Conservation (phyloP, 2,113 vertebrate species). For the Oxygymnocypris stewartii region DNA sequence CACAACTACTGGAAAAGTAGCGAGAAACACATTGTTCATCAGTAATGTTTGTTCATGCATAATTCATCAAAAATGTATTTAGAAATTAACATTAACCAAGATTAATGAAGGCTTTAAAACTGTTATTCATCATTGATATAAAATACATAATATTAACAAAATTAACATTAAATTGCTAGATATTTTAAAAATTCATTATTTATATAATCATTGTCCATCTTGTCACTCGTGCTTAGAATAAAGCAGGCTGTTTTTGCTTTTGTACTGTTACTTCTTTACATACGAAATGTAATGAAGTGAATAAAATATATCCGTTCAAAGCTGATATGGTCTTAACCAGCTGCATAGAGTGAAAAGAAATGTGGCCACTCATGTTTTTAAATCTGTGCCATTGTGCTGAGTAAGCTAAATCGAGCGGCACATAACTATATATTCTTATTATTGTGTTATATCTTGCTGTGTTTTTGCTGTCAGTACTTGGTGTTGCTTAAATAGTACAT, state of each 20-base stretch:
- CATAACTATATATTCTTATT: neutral
- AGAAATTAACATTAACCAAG: neutral
- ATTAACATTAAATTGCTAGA: neutral
- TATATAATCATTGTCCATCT: neutral
- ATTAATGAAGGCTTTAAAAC: neutral
- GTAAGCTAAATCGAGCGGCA: neutral
- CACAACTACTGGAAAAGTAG: neutral
- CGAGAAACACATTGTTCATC: neutral
- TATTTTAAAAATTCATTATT: neutral
- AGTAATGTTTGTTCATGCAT: neutral
- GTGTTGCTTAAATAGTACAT: no score
- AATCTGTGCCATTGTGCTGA: neutral
- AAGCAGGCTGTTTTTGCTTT: neutral
- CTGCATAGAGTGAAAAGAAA: neutral
- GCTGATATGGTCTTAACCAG: neutral
- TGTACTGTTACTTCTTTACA: neutral
- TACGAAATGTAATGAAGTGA: neutral
- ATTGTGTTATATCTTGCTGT: neutral
- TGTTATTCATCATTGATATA: neutral
- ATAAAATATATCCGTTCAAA: neutral
- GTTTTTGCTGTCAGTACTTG: neutral
- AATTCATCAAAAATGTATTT: neutral
- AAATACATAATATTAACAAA: neutral
- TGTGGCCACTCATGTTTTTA: neutral
- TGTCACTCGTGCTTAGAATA: neutral